Evolutionary conservation across 2,888 invertebrate genomes (phyloP), one percentile per base, ranked within the genome.

Genomic region (Portevinia maculata): DNA sequence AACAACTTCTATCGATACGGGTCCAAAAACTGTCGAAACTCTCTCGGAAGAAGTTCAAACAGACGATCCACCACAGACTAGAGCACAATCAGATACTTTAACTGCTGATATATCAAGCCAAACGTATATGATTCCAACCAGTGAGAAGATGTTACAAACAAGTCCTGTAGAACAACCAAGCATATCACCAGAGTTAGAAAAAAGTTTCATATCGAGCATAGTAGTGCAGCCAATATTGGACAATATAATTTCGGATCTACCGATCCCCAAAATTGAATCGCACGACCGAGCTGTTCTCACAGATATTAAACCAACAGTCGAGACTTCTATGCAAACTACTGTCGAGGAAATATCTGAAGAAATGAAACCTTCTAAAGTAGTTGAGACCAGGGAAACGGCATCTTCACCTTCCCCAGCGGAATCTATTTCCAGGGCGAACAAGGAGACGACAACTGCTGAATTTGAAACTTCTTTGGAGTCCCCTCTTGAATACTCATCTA

Each of bases 111-210:
- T 88, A 13, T 89, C 88, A 1, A 89, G 87, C 55, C 88, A 87
- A 85, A 90, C 90, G 0, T 76, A 83, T 41, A 74, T 87, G 4
- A 85, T 88, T 5, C 86, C 87, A 1, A 90, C 89, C 5, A 85
- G 76, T 1, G 90, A 90, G 65, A 88, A 89, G 69, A 87, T 90
- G 50, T 86, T 90, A 17, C 90, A 91, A 85, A 91, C 90, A n/a
- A 87, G 90, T 17, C 88, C 89, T 0, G 85, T 55, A 11, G 86
- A 86, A 2, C 86, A 88, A 0, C 87, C 88, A 1, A 85, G 85
- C 0, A 75, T 65, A 3, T 24, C 9, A 3, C 28, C 50, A 13
- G 83, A 84, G 37, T 79, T 62, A 2, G 86, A 87, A 28, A 79
- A 86, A 1, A 78, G 1, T 4, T 62, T 69, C 39, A 8, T 88